Conservation (phyloP, 1,140 invertebrate genomes). For the Augochlora pura region DNA sequence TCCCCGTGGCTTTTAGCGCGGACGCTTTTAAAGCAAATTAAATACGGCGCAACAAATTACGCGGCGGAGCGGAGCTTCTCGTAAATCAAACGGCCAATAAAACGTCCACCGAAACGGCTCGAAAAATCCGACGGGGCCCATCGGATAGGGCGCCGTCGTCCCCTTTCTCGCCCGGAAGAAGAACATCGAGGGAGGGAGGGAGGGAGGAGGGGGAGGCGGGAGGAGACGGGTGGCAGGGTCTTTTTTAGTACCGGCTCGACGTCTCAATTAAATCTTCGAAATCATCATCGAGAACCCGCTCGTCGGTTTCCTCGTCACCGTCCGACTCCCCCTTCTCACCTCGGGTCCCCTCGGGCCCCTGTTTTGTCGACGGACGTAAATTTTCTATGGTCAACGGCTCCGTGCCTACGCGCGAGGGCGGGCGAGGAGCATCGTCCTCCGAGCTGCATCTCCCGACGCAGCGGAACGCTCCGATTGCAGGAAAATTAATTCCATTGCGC, state of each 20-base stretch:
- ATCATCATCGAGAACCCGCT: slow-evolving; percentile 48
- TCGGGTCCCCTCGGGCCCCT: neutral
- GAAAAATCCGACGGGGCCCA: slow-evolving; percentile 54
- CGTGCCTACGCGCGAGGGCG: neutral
- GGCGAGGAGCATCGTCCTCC: neutral
- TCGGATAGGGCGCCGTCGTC: slow-evolving; percentile 14
- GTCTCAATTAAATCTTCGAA: slow-evolving; percentile 73
- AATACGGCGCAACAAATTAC: slow-evolving; percentile 71
- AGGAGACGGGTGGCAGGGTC: slow-evolving; percentile 13
- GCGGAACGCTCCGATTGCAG: too few species aligned
- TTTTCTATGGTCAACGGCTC: slow-evolving; percentile 49
- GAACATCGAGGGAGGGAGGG: neutral
- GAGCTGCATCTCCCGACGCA: too few species aligned
- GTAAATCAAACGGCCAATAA: slow-evolving; percentile 70
- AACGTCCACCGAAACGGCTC: slow-evolving; percentile 53
- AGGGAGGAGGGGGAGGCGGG: neutral
- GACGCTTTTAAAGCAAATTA: slow-evolving; percentile 64
- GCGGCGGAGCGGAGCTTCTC: slow-evolving; percentile 35
- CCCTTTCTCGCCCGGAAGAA: slow-evolving; percentile 10
- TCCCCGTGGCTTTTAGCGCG: slow-evolving; percentile 9
- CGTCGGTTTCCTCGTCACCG: slow-evolving; percentile 42
- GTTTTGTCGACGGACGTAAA: slow-evolving; percentile 54
- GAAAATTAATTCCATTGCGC: too few species aligned
- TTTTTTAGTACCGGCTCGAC: slow-evolving; percentile 60
- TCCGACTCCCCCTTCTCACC: neutral